Conservation (phyloP, 2,113 vertebrate genomes). For the Empidonax alnorum region DNA sequence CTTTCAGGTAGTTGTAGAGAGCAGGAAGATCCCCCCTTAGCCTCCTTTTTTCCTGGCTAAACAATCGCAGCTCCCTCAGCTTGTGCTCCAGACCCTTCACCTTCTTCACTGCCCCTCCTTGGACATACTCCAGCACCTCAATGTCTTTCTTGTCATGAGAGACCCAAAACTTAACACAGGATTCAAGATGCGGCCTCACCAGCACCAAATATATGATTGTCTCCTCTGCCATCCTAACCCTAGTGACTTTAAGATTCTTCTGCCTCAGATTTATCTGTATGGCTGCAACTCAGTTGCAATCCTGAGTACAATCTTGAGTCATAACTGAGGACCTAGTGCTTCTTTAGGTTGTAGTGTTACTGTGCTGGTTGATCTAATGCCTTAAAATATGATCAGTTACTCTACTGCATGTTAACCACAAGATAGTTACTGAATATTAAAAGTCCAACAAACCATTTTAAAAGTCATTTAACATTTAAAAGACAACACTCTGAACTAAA, state of each 20-base stretch:
- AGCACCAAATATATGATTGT: neutral
- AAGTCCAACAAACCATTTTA: neutral
- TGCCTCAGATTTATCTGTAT: neutral
- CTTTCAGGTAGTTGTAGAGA: neutral
- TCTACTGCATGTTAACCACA: neutral
- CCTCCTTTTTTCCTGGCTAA: neutral
- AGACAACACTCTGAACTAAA: neutral
- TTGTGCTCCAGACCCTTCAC: neutral
- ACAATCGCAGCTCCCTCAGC: neutral
- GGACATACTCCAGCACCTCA: neutral
- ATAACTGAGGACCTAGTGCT: neutral
- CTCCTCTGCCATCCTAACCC: neutral
- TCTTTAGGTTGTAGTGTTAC: neutral
- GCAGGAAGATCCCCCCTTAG: neutral
- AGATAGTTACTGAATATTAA: neutral
- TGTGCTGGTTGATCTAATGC: neutral
- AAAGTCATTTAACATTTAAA: neutral
- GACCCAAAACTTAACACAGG: neutral
- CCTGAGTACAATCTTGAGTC: neutral
- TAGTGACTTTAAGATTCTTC: neutral
- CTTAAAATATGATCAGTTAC: neutral
- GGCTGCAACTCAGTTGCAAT: neutral
- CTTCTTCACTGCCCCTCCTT: neutral
- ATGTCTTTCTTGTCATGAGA: neutral
- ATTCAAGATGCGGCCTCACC: neutral